Conservation (phyloP, 2,888 invertebrate species). For the Lysandra coridon region DNA sequence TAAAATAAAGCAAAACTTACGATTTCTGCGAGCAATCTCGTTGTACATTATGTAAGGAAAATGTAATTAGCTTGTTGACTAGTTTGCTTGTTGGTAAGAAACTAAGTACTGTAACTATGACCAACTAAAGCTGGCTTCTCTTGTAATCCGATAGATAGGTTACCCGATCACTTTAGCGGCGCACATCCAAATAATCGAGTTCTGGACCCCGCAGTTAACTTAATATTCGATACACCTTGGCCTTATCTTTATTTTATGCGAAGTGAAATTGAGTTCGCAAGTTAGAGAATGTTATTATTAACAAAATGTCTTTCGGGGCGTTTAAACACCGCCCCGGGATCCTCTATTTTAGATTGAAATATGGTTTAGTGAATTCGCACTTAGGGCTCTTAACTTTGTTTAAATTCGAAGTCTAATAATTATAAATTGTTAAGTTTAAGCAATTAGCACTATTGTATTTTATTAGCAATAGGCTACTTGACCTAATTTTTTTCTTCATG, state of each 20-base stretch:
- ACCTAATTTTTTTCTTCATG: too few species aligned
- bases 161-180: slow-evolving; percentile 12
- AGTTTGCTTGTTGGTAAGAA: neutral
- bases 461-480: too few species aligned
- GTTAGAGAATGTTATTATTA: slow-evolving; percentile 10
- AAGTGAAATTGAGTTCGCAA: slow-evolving; percentile 19
- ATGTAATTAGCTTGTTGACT: neutral
- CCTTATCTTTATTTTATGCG: slow-evolving; percentile 16
- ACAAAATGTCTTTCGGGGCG: neutral
- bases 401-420: neutral
- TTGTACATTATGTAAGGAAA: neutral
- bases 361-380: slow-evolving; percentile 7
- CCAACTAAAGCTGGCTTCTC: neutral
- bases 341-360: slow-evolving; percentile 1
- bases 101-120: neutral
- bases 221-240: slow-evolving; percentile 23
- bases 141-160: slow-evolving; percentile 14
- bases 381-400: neutral
- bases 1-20: too few species aligned
- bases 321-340: neutral
- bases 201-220: slow-evolving; percentile 21
- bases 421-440: neutral
- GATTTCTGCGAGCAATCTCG: neutral
- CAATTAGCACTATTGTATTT: too few species aligned
- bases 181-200: slow-evolving; percentile 20